A percentile compares a stretch with the other conserved stretches of the same genome.
phyloP scores from a whole-genome alignment of 2,797 vertebrate genomes.

The Salarias fasciatus region DNA sequence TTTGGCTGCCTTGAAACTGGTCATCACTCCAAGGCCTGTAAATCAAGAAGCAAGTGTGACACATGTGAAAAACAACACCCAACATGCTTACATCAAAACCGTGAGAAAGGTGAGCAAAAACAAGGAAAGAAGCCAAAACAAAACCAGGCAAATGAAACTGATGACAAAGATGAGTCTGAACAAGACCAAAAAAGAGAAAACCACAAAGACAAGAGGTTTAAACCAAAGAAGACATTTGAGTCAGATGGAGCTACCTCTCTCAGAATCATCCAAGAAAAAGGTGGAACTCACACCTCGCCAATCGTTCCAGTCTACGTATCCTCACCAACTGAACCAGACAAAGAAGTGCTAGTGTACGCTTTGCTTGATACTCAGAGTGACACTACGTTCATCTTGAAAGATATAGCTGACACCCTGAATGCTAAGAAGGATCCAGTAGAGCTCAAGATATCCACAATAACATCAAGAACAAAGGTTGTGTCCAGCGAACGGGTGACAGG shows the following conservation, averaged over 20 bases:
- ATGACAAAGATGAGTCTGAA: too few relatives aligned
- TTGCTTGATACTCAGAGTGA: constrained; percentile 10
- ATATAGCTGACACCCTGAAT: constrained; percentile 6
- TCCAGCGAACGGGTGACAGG: background rate
- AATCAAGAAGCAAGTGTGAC: constrained; percentile 8
- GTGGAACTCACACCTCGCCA: constrained; percentile 7
- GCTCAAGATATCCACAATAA: constrained; percentile 11
- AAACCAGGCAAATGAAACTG: too few relatives aligned
- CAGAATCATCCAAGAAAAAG: too few relatives aligned
- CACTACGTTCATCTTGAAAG: constrained; percentile 20
- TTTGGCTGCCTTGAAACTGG: constrained; percentile 8
- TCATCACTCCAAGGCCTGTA: background rate
- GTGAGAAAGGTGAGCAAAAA: constrained; percentile 5
- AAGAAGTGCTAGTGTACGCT: too few relatives aligned
- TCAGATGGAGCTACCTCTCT: background rate
- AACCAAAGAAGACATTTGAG: too few relatives aligned
- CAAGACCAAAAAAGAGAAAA: too few relatives aligned
- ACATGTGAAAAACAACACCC: background rate
- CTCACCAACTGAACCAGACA: background rate
- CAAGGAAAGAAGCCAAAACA: too few relatives aligned
- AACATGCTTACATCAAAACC: constrained; percentile 35
- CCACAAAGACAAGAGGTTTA: too few relatives aligned
- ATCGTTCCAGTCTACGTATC: constrained; percentile 31
- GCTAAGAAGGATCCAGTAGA: background rate
- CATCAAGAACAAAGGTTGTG: background rate